Base-by-base conservation (phyloP, 2,888 invertebrate species). In the Acrobasis consociella region DNA sequence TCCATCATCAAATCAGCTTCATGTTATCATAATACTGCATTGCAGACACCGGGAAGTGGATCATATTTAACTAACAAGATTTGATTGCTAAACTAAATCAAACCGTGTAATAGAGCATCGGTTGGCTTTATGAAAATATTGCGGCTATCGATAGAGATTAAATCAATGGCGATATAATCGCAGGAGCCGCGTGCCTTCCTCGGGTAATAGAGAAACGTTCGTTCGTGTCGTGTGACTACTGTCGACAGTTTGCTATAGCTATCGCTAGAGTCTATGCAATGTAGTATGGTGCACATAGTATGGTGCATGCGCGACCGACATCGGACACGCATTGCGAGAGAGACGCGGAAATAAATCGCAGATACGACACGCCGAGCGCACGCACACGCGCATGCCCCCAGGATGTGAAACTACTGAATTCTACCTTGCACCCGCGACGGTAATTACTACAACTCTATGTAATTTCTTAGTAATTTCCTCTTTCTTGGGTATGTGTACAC, bases 271-370 rank as follows among this genome's bases (percentile, higher is more conserved):
- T 31, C 31, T 31, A 31, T 31, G 7, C 31, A 7, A 31, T 31
- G 7, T 7, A 31, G 8, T 31, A 31, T 7, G 10, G 46, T n/a
- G 83, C 82, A n/a, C n/a, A n/a, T 7, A 31, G 8, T 31, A 31
- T 7, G 10, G 46, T n/a, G 83, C n/a, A 81, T 78, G 82, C 78
- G 78, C 78, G 78, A 76, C 74, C 80, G 85, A 83, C 77, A 89
- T 83, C 78, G 78, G 85, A 88, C 81, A 86, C 86, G 84, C 82
- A 82, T 88, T 86, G 82, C 83, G 69, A 42, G 7, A 82, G 80
- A 86, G 78, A 86, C 81, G 72, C 85, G 87, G 89, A 91, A 89
- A 87, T 85, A 80, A 71, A 78, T 76, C 75, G 77, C 74, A 70
- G 71, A 74, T 71, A 76, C 71, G 71, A 77, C 75, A 72, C 70